A percentile compares a stretch with the other conserved stretches of the same genome.
phyloP scores from a whole-genome alignment of 1,140 invertebrate genomes.

The Planococcus citri region DNA sequence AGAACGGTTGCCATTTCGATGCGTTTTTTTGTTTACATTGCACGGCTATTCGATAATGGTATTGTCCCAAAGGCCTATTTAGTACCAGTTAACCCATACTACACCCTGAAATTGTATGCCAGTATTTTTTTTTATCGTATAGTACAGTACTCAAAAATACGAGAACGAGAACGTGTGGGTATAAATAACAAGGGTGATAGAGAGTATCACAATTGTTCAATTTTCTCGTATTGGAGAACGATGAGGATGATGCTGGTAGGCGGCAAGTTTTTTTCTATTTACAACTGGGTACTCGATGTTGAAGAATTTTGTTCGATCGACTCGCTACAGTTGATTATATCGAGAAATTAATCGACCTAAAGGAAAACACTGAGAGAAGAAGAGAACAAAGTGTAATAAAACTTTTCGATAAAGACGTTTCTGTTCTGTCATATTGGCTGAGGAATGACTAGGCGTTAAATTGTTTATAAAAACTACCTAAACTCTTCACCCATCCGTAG shows the following conservation, averaged over 20 bases:
- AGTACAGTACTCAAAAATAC: too few relatives aligned
- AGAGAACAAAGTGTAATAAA: background rate
- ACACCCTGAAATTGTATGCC: background rate
- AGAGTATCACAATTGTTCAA: background rate
- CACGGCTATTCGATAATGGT: background rate
- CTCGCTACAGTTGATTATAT: constrained; percentile 2
- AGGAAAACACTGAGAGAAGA: background rate
- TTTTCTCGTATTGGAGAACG: background rate
- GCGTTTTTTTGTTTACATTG: background rate
- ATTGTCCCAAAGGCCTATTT: background rate
- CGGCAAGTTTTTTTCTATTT: background rate
- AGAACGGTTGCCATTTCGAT: background rate
- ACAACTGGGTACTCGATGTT: background rate
- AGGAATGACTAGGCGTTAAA: constrained; percentile 18
- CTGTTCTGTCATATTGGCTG: constrained; percentile 10
- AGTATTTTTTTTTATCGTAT: background rate
- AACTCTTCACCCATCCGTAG: constrained; percentile 18
- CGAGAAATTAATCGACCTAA: background rate
- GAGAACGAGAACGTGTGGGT: too few relatives aligned
- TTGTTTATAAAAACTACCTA: constrained; percentile 16
- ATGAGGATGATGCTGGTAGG: background rate
- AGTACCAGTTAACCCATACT: background rate
- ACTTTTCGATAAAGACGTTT: constrained; percentile 14
- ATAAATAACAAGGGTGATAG: background rate
- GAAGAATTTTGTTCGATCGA: background rate